Conservation (phyloP, 2,113 vertebrate species). For the Phylloscopus whistleri region DNA sequence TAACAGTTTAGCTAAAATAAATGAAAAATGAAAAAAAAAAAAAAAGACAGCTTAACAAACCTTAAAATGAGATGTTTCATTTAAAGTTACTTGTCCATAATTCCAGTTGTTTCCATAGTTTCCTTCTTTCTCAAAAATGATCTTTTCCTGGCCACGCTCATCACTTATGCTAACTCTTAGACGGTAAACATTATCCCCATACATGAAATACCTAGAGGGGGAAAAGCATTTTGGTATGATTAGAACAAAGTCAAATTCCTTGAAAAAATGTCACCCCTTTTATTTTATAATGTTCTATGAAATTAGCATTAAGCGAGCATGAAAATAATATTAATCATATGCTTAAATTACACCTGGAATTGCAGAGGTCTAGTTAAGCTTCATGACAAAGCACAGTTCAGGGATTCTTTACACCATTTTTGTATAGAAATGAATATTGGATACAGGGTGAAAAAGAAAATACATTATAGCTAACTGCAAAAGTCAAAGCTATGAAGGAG, state of each 20-base stretch:
- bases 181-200: slow-evolving; percentile 71
- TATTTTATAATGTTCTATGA: not conserved
- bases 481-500: not conserved
- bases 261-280: not conserved
- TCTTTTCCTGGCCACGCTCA: not conserved
- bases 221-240: not conserved
- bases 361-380: not conserved
- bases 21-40: not conserved
- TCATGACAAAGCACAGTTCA: not conserved
- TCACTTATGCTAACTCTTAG: slow-evolving; percentile 72
- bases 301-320: not conserved
- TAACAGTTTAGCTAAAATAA: not conserved
- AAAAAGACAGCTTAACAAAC: slow-evolving; percentile 61
- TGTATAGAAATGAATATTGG: not conserved
- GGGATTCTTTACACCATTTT: not conserved
- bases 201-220: slow-evolving; percentile 91
- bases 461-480: not conserved
- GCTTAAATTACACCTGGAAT: not conserved
- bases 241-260: not conserved
- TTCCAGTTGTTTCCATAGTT: slow-evolving; percentile 91
- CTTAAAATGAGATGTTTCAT: slow-evolving; percentile 71
- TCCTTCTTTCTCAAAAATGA: slow-evolving; percentile 81
- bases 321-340: not conserved
- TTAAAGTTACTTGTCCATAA: slow-evolving; percentile 85
- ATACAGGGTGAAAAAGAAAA: not conserved